Conservation (phyloP, 2,797 vertebrate genomes). For the Borostomias antarcticus region DNA sequence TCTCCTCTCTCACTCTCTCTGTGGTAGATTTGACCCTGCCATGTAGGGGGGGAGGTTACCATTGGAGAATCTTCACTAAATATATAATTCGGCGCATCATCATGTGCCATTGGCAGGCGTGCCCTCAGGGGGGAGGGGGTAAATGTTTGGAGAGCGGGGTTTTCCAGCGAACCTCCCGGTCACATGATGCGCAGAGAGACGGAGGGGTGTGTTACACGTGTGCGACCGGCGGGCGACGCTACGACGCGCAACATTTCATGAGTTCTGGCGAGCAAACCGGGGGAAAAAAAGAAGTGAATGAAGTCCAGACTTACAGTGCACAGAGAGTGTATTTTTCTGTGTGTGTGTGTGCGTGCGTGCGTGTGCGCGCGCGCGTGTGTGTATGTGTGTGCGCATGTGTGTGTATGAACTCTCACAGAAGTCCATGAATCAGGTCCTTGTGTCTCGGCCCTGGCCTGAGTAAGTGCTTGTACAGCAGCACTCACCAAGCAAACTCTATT, state of each 20-base stretch:
- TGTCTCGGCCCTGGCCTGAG: neutral
- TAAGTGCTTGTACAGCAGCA: too few relatives aligned
- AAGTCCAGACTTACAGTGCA: neutral
- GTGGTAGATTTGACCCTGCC: neutral
- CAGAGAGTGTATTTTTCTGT: too few relatives aligned
- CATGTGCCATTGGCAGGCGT: neutral
- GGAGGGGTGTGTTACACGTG: neutral
- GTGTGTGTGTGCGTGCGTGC: slow-evolving; percentile 1
- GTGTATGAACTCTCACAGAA: neutral
- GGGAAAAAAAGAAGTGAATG: neutral
- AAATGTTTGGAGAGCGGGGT: neutral
- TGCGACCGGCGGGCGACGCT: neutral
- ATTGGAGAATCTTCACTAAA: neutral
- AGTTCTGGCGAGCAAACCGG: neutral
- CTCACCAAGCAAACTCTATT: too few relatives aligned
- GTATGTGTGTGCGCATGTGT: neutral
- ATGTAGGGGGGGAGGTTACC: neutral
- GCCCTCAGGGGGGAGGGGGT: neutral
- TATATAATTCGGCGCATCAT: slow-evolving; percentile 1
- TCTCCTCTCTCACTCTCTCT: neutral
- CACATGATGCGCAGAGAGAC: neutral
- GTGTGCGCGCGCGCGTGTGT: neutral
- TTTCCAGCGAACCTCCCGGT: neutral
- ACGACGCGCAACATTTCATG: neutral
- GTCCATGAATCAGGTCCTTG: neutral